Evolutionary conservation across 2,797 vertebrate species (phyloP).

Genomic region (Labeo calbasu): DNA sequence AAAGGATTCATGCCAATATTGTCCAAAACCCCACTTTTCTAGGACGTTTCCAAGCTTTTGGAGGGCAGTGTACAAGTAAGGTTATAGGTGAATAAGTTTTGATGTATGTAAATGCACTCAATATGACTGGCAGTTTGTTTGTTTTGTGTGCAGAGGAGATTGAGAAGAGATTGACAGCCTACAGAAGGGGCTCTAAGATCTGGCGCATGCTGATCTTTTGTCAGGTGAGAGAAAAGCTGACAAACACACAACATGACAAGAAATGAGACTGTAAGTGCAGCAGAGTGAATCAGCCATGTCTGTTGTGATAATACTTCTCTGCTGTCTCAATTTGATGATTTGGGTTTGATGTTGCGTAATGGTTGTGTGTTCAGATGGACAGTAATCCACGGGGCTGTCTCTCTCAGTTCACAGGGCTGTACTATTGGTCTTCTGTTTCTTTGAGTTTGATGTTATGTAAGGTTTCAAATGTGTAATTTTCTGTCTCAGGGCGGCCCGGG

Average conservation of each 20-base stretch:
- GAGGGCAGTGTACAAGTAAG: too few relatives aligned
- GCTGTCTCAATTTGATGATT: not conserved
- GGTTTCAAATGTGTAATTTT: constrained; percentile 37
- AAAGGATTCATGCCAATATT: too few relatives aligned
- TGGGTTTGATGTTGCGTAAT: not conserved
- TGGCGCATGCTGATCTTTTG: constrained; percentile 99
- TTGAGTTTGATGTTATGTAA: constrained; percentile 31
- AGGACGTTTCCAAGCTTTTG: too few relatives aligned
- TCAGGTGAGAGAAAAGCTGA: constrained; percentile 80
- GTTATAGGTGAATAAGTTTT: too few relatives aligned
- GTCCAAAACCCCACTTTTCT: too few relatives aligned
- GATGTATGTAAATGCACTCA: not conserved
- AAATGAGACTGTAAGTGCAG: constrained; percentile 12
- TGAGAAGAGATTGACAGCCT: constrained; percentile 94
- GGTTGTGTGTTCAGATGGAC: constrained; percentile 32
- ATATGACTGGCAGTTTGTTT: not conserved
- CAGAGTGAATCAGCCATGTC: constrained; percentile 14
- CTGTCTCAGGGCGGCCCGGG: constrained; percentile 90
- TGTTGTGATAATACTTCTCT: not conserved
- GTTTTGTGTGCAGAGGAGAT: constrained; percentile 87
- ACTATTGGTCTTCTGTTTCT: not conserved
- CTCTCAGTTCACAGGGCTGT: constrained; percentile 8
- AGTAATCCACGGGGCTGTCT: not conserved
- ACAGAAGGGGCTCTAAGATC: constrained; percentile 94
- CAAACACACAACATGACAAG: not conserved